These are phyloP conservation scores for Drosophila kuntzei DNA, from an alignment of 2,888 invertebrate genomes.

Conservation along the genomic window DNA sequence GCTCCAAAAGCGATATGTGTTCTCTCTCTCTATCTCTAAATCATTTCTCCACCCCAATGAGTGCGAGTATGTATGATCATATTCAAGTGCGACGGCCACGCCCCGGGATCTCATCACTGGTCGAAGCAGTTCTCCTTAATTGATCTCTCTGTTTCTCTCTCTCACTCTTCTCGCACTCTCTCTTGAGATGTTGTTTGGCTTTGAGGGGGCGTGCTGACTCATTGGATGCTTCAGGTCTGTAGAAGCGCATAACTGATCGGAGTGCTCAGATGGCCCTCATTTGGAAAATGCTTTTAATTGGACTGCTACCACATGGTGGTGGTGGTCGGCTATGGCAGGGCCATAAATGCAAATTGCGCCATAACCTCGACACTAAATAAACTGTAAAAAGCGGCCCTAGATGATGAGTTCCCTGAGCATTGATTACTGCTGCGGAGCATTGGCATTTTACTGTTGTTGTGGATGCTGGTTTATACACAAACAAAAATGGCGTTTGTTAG, in stretches of 20 bases:
- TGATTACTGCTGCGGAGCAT: constrained; percentile 39
- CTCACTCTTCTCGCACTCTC: background rate
- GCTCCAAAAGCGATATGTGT: background rate
- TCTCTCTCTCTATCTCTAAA: constrained; percentile 7
- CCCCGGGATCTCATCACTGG: constrained; percentile 35
- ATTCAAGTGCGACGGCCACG: constrained; percentile 25
- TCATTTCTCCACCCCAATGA: background rate
- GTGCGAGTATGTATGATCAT: constrained; percentile 2
- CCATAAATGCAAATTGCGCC: constrained; percentile 79
- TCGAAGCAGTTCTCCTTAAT: constrained; percentile 1
- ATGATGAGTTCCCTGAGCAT: constrained; percentile 17
- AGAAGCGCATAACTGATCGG: constrained; percentile 11
- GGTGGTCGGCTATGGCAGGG: constrained; percentile 20
- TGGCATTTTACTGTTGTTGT: constrained; percentile 16
- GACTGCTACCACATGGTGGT: constrained; percentile 65
- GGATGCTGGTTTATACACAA: background rate
- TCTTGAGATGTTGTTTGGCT: background rate
- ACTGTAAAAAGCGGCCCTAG: constrained; percentile 61
- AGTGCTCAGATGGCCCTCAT: constrained; percentile 50
- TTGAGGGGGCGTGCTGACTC: constrained; percentile 53
- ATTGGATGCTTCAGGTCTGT: constrained; percentile 25
- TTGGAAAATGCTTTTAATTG: constrained; percentile 70
- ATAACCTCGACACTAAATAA: constrained; percentile 75
- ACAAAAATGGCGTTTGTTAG: constrained; percentile 67
- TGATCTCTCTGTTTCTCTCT: constrained; percentile 7